These are phyloP conservation scores for Celastrina argiolus DNA, from an alignment of 2,888 invertebrate genomes.

Conservation along the genomic window DNA sequence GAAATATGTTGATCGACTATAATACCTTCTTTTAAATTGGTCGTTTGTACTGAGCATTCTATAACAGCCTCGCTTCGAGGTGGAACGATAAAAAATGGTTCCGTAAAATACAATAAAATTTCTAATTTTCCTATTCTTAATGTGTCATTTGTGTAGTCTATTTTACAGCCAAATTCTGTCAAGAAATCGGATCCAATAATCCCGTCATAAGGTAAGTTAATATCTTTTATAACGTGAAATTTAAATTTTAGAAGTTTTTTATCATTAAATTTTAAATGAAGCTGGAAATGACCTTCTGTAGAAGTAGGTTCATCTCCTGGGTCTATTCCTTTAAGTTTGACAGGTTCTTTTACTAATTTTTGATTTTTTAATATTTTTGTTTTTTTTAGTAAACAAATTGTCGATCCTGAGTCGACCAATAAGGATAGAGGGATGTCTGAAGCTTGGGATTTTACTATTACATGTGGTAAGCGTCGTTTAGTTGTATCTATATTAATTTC, in stretches of 20 bases:
- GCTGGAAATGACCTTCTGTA: conserved; percentile 30
- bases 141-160: conserved; percentile 25
- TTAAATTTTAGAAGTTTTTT: conserved; percentile 6
- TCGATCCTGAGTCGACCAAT: conserved; percentile 30
- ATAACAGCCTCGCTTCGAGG: conserved; percentile 21
- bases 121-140: conserved; percentile 17
- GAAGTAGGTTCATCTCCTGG: conserved; percentile 20
- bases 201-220: conserved; percentile 34
- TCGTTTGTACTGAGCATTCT: background rate
- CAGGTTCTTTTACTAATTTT: conserved; percentile 23
- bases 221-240: conserved; percentile 32
- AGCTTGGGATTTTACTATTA: background rate
- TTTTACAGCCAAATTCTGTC: conserved; percentile 20
- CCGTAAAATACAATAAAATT: conserved; percentile 5
- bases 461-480: conserved; percentile 9
- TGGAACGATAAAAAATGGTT: conserved; percentile 21
- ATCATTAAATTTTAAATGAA: conserved; percentile 19
- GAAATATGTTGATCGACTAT: conserved; percentile 17
- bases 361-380: conserved; percentile 9
- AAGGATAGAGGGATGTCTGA: conserved; percentile 14
- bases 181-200: conserved; percentile 34
- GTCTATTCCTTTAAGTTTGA: conserved; percentile 29
- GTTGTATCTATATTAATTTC: conserved; percentile 19
- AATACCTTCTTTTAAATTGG: conserved; percentile 10
- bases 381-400: conserved; percentile 26